Evolutionary conservation across 1,140 invertebrate species (phyloP), one percentile per base, ranked within the genome.

Genomic region (Scaptomyza hsui): DNA sequence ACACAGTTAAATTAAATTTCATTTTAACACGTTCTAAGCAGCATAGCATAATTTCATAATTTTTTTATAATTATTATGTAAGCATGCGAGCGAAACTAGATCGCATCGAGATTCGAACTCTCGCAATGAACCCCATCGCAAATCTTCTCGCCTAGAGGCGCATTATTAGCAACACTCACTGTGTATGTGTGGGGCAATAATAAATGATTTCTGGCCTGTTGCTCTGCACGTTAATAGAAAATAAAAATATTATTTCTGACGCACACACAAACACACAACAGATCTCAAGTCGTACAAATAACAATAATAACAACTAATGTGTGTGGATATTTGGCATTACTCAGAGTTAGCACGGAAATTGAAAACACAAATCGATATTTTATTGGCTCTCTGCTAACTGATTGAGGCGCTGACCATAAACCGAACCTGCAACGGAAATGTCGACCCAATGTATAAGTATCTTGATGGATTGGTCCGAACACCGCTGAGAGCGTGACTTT

Each of bases 1-100:
- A 57, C 82, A 86, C 86, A 82, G 59, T 72, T 72, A 82, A 88
- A 86, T 82, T 88, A 77, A 86, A 86, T 86, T 81, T 88, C 70
- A 62, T 88, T 88, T 88, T 86, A 88, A 86, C 82, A 82, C 82
- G 82, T 81, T 88, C 82, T 88, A 63, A 72, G 45, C 67, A 63
- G 35, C 59, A 75, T n/a, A 32, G 68, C 29, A 56, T 67, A 60
- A 55, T 70, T 67, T 74, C 60, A 74, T 75, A 63, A 75, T 68
- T 67, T 44, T 42, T 24, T 78, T 75, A 74, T 88, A 82, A 72
- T 88, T 88, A 88, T 88, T 88, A 88, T 88, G 78, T 88, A 88
- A 88, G 82, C 83, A 88, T 89, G 82, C 83, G 68, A 86, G 69
- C 72, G 65, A 80, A 86, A 81, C 82, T 81, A 69, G 81, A 37